Percentiles rank a stretch among this genome's conserved stretches.
Evolutionary conservation across 2,888 invertebrate genomes (phyloP).

Genomic region (Oasisia sp.): DNA sequence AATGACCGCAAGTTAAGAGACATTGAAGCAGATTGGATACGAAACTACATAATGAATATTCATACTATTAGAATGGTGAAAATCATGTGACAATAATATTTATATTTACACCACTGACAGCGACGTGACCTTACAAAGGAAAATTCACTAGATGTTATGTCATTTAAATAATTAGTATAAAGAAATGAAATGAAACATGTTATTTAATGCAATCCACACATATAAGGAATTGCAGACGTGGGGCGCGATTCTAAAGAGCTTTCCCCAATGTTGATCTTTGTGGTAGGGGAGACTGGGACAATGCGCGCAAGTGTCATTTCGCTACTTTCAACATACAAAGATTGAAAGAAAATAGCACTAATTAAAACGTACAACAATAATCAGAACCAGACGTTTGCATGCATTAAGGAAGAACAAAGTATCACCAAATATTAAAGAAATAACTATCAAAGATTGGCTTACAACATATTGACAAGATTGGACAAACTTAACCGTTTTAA

Average conservation of each 20-base stretch:
- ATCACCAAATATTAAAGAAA: too few relatives aligned
- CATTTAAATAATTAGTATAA: not conserved
- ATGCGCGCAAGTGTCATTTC: too few relatives aligned
- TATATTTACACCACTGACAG: not conserved
- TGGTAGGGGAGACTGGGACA: too few relatives aligned
- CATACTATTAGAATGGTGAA: not conserved
- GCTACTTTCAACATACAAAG: too few relatives aligned
- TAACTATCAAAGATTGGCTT: too few relatives aligned
- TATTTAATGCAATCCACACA: not conserved
- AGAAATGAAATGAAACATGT: not conserved
- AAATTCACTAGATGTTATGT: not conserved
- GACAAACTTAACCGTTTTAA: too few relatives aligned
- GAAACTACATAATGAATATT: slow-evolving; percentile 6
- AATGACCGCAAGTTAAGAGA: not conserved
- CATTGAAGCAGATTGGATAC: not conserved
- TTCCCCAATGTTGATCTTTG: too few relatives aligned
- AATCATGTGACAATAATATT: slow-evolving; percentile 7
- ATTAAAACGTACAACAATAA: too few relatives aligned
- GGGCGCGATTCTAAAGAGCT: not conserved
- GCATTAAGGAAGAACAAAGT: too few relatives aligned
- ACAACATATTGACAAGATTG: too few relatives aligned
- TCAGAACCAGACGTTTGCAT: too few relatives aligned
- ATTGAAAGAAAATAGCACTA: too few relatives aligned
- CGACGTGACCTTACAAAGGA: not conserved
- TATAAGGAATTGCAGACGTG: not conserved